Base-by-base conservation (phyloP, 2,797 vertebrate genomes). In the Eupleurogrammus muticus region DNA sequence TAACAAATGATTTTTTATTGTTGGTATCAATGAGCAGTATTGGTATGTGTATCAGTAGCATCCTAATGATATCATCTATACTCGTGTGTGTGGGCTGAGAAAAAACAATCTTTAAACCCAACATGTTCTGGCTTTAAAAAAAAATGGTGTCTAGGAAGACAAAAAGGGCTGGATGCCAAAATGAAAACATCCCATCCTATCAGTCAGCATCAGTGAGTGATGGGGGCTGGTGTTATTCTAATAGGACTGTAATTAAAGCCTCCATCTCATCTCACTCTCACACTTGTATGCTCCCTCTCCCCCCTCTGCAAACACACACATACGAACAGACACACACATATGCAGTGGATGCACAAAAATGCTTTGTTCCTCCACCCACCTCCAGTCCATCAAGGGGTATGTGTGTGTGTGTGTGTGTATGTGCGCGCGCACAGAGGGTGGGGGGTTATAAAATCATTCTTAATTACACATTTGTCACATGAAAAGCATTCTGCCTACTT, bases 391-490 rank as follows among this genome's bases (percentile, higher is more conserved):
- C 88, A 92, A 85, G 75, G 60, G n/a, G 73, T 58, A 35, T 75
- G 60, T 81, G 62, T 62, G 67, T 46, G 16, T 57, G 32, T 38
- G 57, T 66, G 66, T 48, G 38, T 52, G 59, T 44, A 64, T 52
- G 67, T 44, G 5, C 57, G 7, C 51, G 20, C 38, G 13, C 44
- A 13, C 23, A 28, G 28, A 6, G 17, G 17, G 48, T 14, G 34
- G 8, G 63, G 71, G 56, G 73, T 64, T 80, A 81, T 87, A 86
- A 91, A 90, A 91, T 89, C 85, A 87, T 87, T 89, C 90, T 93
- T 94, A 94, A 95, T 94, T 94, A 94, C 91, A 93, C 88, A 93
- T 93, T 94, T 94, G 92, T 94, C 94, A 95, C 89, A 93, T 91
- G 91, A 94, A 91, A 92, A 87, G 87, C 84, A 80, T 92, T 92